A percentile compares a stretch with the other conserved stretches of the same genome.
Evolutionary conservation across 2,888 invertebrate genomes (phyloP).

Genomic region (Pristionchus japonicus): DNA sequence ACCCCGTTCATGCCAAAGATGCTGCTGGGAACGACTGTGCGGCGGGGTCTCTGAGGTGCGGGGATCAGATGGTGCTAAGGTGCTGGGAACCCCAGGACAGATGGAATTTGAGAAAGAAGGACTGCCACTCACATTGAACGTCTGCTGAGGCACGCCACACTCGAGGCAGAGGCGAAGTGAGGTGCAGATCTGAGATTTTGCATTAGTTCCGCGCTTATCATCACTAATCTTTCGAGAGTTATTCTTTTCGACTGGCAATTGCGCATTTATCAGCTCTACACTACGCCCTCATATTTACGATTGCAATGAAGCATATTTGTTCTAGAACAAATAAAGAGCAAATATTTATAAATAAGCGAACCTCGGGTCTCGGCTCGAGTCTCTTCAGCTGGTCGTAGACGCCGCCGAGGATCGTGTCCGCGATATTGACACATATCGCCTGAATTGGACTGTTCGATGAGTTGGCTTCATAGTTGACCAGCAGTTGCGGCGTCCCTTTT

Average conservation of each 20-base stretch:
- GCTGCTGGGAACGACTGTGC: neutral
- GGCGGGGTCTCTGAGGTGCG: neutral
- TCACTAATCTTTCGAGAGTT: no score
- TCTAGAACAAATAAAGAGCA: neutral
- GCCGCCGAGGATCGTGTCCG: conserved; percentile 9
- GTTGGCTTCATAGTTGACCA: no score
- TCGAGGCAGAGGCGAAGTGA: conserved; percentile 41
- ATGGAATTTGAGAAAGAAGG: no score
- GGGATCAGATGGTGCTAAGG: neutral
- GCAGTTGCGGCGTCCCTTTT: no score
- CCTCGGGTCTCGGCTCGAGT: conserved; percentile 39
- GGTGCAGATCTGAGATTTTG: conserved; percentile 6
- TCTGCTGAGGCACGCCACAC: neutral
- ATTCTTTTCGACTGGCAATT: no score
- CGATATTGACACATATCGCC: conserved; percentile 23
- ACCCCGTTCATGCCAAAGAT: neutral
- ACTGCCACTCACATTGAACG: neutral
- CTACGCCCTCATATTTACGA: neutral
- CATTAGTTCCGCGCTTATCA: no score
- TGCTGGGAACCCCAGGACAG: no score
- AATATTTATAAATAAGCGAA: neutral
- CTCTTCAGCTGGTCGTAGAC: conserved; percentile 40
- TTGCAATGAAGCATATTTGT: neutral
- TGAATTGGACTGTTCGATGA: no score
- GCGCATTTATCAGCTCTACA: no score